A percentile compares a stretch with the other conserved stretches of the same genome.
phyloP scores from a whole-genome alignment of 2,113 vertebrate species.

The Atractosteus spatula region DNA sequence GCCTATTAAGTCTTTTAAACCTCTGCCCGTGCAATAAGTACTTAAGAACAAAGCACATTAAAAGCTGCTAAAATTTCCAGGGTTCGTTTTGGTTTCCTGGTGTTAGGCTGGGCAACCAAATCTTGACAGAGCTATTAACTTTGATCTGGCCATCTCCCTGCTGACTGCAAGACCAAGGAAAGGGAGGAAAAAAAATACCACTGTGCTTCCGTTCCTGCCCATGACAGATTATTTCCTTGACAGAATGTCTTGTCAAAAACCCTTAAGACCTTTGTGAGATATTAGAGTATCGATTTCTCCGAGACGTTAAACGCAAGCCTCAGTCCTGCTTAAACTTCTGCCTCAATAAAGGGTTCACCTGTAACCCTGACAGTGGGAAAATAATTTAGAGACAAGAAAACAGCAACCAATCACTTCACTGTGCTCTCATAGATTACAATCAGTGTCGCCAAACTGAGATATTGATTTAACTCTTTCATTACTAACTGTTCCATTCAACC shows the following conservation, averaged over 20 bases:
- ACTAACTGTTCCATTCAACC: not conserved
- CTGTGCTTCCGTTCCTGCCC: constrained; percentile 30
- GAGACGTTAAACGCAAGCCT: constrained; percentile 30
- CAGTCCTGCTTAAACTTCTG: constrained; percentile 24
- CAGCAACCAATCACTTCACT: constrained; percentile 25
- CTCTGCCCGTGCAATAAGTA: constrained; percentile 13
- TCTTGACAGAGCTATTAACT: constrained; percentile 53
- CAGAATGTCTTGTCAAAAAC: constrained; percentile 41
- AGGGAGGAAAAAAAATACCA: constrained; percentile 14
- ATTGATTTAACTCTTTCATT: constrained; percentile 5
- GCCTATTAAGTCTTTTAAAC: constrained; percentile 32
- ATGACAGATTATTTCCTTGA: constrained; percentile 45
- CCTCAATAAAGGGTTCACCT: constrained; percentile 35
- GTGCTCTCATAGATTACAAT: constrained; percentile 23
- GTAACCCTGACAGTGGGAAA: constrained; percentile 15
- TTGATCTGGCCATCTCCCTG: constrained; percentile 30
- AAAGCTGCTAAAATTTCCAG: constrained; percentile 16
- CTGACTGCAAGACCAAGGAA: constrained; percentile 12
- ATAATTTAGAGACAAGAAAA: constrained; percentile 25
- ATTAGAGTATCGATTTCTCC: constrained; percentile 42
- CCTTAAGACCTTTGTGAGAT: constrained; percentile 33
- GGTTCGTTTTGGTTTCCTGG: constrained; percentile 19
- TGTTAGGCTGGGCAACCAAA: constrained; percentile 24
- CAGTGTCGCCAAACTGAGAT: not conserved
- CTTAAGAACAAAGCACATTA: constrained; percentile 3